Percentiles rank a stretch among this genome's conserved stretches.
These are phyloP conservation scores for Sphaerophoria rueppellii DNA, from an alignment of 2,888 invertebrate genomes.

Conservation along the genomic window DNA sequence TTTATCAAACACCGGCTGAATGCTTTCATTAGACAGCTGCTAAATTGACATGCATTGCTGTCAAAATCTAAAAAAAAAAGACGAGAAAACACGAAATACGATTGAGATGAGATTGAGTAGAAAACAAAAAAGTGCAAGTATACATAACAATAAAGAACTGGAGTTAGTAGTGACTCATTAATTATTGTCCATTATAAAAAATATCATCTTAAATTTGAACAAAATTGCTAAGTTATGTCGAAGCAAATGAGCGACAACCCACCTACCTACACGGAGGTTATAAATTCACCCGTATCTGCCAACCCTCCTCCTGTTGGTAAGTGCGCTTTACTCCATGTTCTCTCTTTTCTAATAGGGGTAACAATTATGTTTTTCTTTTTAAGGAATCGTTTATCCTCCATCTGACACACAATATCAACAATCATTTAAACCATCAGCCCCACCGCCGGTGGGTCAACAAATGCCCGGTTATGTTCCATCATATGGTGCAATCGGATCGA, in stretches of 20 bases:
- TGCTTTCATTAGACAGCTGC: slow-evolving; percentile 15
- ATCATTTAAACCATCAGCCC: slow-evolving; percentile 51
- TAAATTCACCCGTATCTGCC: slow-evolving; percentile 63
- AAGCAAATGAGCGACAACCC: slow-evolving; percentile 81
- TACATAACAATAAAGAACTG: slow-evolving; percentile 21
- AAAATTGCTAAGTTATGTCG: slow-evolving; percentile 24
- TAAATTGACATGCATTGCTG: background rate
- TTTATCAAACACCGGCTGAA: background rate
- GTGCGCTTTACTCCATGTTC: background rate
- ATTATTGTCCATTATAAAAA: background rate
- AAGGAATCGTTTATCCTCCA: slow-evolving; percentile 70
- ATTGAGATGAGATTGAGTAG: slow-evolving; percentile 24
- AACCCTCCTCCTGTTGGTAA: slow-evolving; percentile 73
- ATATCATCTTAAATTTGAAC: background rate
- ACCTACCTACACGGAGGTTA: slow-evolving; percentile 83
- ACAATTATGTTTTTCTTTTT: background rate
- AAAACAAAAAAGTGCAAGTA: slow-evolving; percentile 65
- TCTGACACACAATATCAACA: slow-evolving; percentile 69
- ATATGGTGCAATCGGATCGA: slow-evolving; percentile 82
- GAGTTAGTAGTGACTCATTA: slow-evolving; percentile 53
- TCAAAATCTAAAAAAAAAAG: slow-evolving; percentile 36
- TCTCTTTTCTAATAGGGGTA: background rate
- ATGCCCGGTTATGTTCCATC: slow-evolving; percentile 82
- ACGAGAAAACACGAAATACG: slow-evolving; percentile 12
- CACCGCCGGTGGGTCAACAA: slow-evolving; percentile 44